These are phyloP conservation scores for Ataeniobius toweri DNA, from an alignment of 2,797 vertebrate genomes.

Conservation along the genomic window DNA sequence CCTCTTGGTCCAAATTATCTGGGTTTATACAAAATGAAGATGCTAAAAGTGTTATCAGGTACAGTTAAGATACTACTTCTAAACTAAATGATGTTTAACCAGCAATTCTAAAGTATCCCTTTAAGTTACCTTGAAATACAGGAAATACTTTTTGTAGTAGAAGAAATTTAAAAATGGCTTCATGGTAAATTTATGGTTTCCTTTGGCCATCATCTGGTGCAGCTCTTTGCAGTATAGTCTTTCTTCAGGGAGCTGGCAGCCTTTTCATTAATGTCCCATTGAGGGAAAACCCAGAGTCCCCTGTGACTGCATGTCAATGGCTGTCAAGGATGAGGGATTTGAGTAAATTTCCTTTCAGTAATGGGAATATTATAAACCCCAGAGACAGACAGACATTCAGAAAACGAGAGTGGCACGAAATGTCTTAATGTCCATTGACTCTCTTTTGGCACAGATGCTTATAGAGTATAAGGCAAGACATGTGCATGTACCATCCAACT, in stretches of 20 bases:
- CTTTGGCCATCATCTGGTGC: constrained; percentile 44
- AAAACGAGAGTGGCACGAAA: constrained; percentile 73
- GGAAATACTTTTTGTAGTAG: constrained; percentile 6
- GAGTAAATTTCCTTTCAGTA: constrained; percentile 68
- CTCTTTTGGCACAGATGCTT: constrained; percentile 60
- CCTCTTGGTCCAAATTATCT: no score
- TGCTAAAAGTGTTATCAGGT: no score
- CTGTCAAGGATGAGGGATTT: constrained; percentile 79
- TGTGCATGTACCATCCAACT: constrained; percentile 29
- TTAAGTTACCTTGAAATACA: constrained; percentile 7
- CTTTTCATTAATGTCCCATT: constrained; percentile 74
- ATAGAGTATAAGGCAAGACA: constrained; percentile 56
- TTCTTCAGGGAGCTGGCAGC: constrained; percentile 56
- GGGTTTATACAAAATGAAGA: no score
- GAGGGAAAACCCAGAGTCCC: constrained; percentile 65
- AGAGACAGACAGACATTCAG: constrained; percentile 62
- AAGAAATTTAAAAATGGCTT: constrained; percentile 12
- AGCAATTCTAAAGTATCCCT: constrained; percentile 9
- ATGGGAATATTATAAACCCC: constrained; percentile 74
- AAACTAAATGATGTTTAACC: not conserved
- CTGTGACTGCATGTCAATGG: constrained; percentile 67
- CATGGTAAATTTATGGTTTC: constrained; percentile 19
- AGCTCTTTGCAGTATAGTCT: constrained; percentile 9
- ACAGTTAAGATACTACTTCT: no score
- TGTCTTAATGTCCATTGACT: constrained; percentile 79